These are phyloP conservation scores for Poeciliopsis occidentalis DNA, from an alignment of 2,113 vertebrate species.

Conservation along the genomic window DNA sequence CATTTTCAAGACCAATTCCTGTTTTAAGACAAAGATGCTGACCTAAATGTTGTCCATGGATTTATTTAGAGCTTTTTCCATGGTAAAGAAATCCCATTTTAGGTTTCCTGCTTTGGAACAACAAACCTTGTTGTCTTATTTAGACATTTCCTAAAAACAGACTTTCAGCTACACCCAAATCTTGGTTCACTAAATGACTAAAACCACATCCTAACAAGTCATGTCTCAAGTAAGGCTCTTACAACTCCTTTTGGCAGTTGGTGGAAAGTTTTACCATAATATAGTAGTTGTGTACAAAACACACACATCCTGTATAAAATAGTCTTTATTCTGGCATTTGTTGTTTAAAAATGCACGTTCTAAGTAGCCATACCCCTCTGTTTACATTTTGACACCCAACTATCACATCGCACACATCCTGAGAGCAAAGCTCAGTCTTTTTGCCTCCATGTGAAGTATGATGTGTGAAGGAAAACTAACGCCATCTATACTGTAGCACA, in stretches of 20 bases:
- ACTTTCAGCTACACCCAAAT: conserved; percentile 8
- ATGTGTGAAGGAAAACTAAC: no score
- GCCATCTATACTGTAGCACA: no score
- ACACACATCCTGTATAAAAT: background rate
- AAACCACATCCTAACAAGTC: conserved; percentile 14
- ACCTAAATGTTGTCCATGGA: conserved; percentile 1
- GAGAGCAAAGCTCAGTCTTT: no score
- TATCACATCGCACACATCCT: no score
- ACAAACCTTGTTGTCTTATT: background rate
- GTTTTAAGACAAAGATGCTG: background rate
- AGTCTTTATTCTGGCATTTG: background rate
- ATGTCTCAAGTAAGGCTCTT: conserved; percentile 2
- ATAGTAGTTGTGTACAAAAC: background rate
- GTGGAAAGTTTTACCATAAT: conserved; percentile 23
- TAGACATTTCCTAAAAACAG: conserved; percentile 1
- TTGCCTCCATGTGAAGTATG: no score
- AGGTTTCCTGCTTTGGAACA: background rate
- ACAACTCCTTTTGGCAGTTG: background rate
- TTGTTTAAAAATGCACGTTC: no score
- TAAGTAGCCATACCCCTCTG: no score
- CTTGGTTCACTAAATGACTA: background rate
- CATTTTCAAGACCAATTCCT: background rate
- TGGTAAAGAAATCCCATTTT: background rate
- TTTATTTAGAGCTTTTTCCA: conserved; percentile 10
- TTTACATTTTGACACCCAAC: no score